phyloP scores from a whole-genome alignment of 2,888 invertebrate genomes.

The Rhagonycha lutea region DNA sequence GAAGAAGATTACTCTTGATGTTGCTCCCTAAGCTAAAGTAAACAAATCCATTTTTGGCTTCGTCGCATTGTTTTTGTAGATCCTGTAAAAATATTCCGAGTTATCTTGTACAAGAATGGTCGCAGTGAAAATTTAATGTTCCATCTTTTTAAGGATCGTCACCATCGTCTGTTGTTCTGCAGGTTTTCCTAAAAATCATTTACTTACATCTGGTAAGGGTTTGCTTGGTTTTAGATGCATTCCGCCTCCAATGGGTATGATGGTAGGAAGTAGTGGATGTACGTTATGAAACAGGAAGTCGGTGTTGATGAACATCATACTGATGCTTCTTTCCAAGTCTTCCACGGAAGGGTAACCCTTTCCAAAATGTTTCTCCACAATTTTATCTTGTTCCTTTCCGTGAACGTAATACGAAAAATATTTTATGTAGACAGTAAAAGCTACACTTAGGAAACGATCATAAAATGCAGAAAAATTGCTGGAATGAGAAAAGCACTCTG shows the following conservation, averaged over 20 bases:
- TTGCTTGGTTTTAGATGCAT: background rate
- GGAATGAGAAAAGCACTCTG: slow-evolving; percentile 42
- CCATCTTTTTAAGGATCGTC: too few species aligned
- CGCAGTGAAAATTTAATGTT: too few species aligned
- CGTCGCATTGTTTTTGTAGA: background rate
- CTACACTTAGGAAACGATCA: slow-evolving; percentile 34
- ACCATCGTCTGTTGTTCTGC: too few species aligned
- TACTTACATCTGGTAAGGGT: background rate
- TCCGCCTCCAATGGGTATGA: background rate
- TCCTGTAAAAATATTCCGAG: background rate
- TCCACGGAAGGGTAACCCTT: background rate
- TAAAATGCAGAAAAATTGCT: slow-evolving; percentile 39
- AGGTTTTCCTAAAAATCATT: background rate
- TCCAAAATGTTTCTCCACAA: background rate
- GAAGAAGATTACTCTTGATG: background rate
- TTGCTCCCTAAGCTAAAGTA: background rate
- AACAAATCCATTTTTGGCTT: background rate
- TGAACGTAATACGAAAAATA: background rate
- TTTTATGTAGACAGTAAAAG: background rate
- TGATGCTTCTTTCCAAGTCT: background rate
- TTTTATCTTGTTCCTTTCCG: background rate
- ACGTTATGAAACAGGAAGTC: background rate
- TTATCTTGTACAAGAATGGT: too few species aligned
- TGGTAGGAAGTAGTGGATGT: background rate
- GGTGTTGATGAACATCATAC: background rate